Evolutionary conservation across 2,113 vertebrate genomes (phyloP), one percentile per base, ranked within the genome.

Genomic region (Channa argus): DNA sequence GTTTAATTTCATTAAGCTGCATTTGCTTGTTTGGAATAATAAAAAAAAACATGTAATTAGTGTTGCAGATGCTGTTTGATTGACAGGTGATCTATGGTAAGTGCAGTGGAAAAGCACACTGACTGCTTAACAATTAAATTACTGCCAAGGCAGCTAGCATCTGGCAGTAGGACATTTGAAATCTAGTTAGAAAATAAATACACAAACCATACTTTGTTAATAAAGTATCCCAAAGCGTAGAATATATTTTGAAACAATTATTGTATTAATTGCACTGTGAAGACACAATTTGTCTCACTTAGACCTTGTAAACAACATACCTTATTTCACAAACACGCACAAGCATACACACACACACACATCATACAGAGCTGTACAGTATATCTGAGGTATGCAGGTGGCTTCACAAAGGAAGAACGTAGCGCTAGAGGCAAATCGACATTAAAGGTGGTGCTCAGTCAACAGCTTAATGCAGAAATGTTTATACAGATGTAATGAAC

Each of bases 401-500:
- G 24, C 0, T 63, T 44, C 14, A 56, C 51, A 51, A 38, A 54
- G 33, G 15, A 8, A 5, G n/a, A 49, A 37, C 55, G 8, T 3
- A 15, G 1, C 0, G n/a, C 68, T 37, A 2, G 13, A 68, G 72
- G 68, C 38, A 15, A 67, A 65, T 1, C 41, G 0, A 12, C 68
- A 55, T 69, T 71, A 72, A 78, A 71, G 59, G 63, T 55, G 34
- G 43, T 2, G 66, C 54, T 76, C 53, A 79, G 55, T 81, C 71
- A 64, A 74, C 62, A 78, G 47, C 50, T 76, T 74, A 64, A 67
- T 64, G 63, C 52, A 46, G 54, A 77, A 74, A 64, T 61, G 79
- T 78, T 80, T 49, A 63, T 46, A 46, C 24, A 55, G 36, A 63
- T 47, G 36, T 71, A 71, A 84, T 69, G 58, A 77, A 74, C 1